Conservation (phyloP, 1,140 invertebrate genomes). For the Papilio dardanus region DNA sequence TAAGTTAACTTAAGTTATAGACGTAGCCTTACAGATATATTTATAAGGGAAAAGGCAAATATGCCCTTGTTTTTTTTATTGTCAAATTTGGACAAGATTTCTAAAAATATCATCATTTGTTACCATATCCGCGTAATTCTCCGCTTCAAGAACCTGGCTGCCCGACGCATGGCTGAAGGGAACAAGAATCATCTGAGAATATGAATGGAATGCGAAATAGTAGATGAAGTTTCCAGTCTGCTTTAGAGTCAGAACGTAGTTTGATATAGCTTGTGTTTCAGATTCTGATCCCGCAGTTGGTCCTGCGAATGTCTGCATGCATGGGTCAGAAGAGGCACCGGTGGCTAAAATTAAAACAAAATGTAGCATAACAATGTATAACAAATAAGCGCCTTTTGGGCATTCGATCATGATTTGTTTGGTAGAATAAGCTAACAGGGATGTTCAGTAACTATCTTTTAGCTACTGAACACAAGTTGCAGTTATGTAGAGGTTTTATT, state of each 20-base stretch:
- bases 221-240: conserved; percentile 65
- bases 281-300: conserved; percentile 93
- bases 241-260: conserved; percentile 55
- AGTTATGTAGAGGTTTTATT: too few species aligned
- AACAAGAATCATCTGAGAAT: conserved; percentile 87
- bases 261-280: conserved; percentile 89
- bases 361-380: background rate
- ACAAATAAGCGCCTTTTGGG: too few species aligned
- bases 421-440: too few species aligned
- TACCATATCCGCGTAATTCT: conserved; percentile 86
- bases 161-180: conserved; percentile 86
- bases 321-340: conserved; percentile 92
- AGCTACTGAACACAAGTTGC: too few species aligned
- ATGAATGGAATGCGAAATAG: conserved; percentile 88
- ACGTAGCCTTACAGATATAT: too few species aligned
- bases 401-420: too few species aligned
- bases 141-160: conserved; percentile 72
- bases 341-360: conserved; percentile 58
- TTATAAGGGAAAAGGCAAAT: too few species aligned
- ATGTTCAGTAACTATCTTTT: too few species aligned
- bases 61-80: too few species aligned
- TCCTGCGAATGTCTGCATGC: conserved; percentile 93
- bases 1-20: too few species aligned
- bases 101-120: too few species aligned
- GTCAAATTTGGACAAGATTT: too few species aligned